phyloP scores from a whole-genome alignment of 35 echinoderm and acorn worm species.

The Ophioderma brevispina region DNA sequence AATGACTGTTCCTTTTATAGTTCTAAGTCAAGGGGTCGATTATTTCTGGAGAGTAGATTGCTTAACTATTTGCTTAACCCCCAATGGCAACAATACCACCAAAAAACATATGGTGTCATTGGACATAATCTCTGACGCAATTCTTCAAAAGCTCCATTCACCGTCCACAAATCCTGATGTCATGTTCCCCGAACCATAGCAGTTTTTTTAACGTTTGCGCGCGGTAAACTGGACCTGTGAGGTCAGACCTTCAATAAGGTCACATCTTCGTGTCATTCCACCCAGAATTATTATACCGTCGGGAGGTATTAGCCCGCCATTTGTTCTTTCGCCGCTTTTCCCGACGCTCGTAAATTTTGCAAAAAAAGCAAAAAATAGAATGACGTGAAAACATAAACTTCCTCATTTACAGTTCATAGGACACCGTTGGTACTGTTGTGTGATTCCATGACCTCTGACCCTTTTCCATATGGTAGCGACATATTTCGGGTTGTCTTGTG shows the following conservation, averaged over 20 bases:
- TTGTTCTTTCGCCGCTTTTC: not conserved
- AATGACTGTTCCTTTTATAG: too few species aligned
- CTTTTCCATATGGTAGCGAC: not conserved
- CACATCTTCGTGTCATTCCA: not conserved
- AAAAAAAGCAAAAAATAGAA: not conserved
- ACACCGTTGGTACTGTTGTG: not conserved
- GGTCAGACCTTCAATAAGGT: not conserved
- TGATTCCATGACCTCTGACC: not conserved
- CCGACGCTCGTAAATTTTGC: not conserved
- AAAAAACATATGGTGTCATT: too few species aligned
- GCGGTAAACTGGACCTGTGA: not conserved
- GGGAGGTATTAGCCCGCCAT: not conserved
- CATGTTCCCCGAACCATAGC: too few species aligned
- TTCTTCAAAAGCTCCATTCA: too few species aligned
- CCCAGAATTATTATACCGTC: not conserved
- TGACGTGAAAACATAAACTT: not conserved
- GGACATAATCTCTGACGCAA: too few species aligned
- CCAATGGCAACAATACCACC: too few species aligned
- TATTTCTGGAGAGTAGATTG: too few species aligned
- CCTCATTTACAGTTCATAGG: not conserved
- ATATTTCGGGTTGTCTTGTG: not conserved
- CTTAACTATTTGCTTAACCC: too few species aligned
- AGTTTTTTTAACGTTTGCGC: too few species aligned
- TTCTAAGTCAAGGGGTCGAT: too few species aligned
- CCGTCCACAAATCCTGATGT: not conserved